phyloP scores from a whole-genome alignment of 2,888 invertebrate genomes.

The Microchrysa polita region DNA sequence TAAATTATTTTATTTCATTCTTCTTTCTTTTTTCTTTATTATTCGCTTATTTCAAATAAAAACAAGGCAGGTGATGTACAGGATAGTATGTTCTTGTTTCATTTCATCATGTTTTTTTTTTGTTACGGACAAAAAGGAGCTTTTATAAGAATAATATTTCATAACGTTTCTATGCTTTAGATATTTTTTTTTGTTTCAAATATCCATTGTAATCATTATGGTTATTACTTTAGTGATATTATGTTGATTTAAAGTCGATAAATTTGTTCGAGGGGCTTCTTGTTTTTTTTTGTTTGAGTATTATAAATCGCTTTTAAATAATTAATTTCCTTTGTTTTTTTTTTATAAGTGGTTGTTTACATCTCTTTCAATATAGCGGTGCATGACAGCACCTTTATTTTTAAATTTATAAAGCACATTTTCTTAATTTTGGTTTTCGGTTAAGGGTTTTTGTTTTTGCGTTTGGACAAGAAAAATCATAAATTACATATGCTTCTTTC shows the following conservation, averaged over 20 bases:
- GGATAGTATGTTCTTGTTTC: constrained; percentile 11
- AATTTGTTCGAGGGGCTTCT: background rate
- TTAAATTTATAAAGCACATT: constrained; percentile 33
- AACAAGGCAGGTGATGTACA: constrained; percentile 45
- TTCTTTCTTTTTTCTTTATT: constrained; percentile 31
- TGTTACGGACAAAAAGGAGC: constrained; percentile 24
- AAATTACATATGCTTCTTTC: constrained; percentile 34
- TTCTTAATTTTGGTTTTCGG: constrained; percentile 15
- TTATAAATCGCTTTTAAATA: constrained; percentile 21
- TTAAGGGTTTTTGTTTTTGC: constrained; percentile 4
- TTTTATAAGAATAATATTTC: constrained; percentile 10
- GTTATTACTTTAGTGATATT: constrained; percentile 17
- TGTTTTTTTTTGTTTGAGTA: constrained; percentile 30
- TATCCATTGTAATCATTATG: constrained; percentile 13
- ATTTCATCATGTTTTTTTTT: no score
- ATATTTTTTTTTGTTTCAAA: constrained; percentile 1
- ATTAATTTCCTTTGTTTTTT: background rate
- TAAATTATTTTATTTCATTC: no score
- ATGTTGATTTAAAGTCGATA: constrained; percentile 1
- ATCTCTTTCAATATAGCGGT: background rate
- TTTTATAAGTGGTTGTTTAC: background rate
- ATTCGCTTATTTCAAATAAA: constrained; percentile 41
- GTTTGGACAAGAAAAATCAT: constrained; percentile 16
- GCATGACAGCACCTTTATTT: background rate
- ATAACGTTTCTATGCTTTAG: constrained; percentile 10